A percentile compares a stretch with the other conserved stretches of the same genome.
Conservation (phyloP, 2,888 invertebrate genomes). For the Ectobius pallidus region DNA sequence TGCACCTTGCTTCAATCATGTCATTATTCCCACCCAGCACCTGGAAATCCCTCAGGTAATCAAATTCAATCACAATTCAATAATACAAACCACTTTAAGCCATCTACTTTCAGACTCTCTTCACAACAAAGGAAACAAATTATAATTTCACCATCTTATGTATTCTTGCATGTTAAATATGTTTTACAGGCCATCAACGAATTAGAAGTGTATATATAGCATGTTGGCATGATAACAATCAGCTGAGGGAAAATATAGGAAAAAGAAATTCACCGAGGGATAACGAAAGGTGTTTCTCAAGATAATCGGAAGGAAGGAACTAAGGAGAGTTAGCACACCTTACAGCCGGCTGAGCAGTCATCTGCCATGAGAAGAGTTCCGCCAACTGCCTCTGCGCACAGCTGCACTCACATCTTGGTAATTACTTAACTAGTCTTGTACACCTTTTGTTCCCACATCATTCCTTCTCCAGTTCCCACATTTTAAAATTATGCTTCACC, state of each 20-base stretch:
- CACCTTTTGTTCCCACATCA: slow-evolving; percentile 2
- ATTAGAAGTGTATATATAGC: slow-evolving; percentile 6
- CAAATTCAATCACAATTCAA: no score
- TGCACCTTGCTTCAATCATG: no score
- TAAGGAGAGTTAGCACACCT: slow-evolving; percentile 20
- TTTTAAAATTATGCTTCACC: no score
- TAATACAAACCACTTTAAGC: no score
- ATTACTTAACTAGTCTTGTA: background rate
- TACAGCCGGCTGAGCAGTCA: slow-evolving; percentile 4
- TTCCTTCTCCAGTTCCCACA: no score
- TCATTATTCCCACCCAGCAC: no score
- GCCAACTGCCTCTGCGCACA: slow-evolving; percentile 14
- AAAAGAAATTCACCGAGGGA: slow-evolving; percentile 26
- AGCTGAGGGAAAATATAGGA: slow-evolving; percentile 2
- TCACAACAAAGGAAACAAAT: no score
- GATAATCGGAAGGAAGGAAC: slow-evolving; percentile 18
- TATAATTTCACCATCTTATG: background rate
- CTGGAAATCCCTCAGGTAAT: no score
- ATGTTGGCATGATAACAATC: slow-evolving; percentile 9
- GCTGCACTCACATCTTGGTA: background rate
- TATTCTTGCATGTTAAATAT: background rate
- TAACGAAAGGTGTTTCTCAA: slow-evolving; percentile 24
- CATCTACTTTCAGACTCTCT: no score
- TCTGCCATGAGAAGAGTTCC: slow-evolving; percentile 14
- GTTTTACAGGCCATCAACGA: background rate